These are phyloP conservation scores for Phrynosoma platyrhinos DNA, from an alignment of 2,113 vertebrate species.

Conservation along the genomic window DNA sequence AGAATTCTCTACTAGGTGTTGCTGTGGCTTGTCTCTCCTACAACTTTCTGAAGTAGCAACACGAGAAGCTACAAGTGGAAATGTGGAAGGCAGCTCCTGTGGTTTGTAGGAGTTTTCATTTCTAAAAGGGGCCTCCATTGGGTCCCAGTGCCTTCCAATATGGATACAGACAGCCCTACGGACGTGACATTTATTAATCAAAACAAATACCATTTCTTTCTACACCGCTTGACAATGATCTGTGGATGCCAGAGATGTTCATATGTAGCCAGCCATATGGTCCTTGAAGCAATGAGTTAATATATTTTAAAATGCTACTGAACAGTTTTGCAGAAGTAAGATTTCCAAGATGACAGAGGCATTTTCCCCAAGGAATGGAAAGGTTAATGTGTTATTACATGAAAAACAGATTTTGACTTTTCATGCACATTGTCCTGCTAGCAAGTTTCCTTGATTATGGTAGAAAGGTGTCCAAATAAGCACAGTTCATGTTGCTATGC, in stretches of 20 bases:
- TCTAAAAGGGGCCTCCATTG: not conserved
- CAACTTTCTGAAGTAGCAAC: too few species aligned
- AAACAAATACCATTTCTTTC: constrained; percentile 4
- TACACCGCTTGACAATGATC: not conserved
- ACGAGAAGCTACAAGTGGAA: too few species aligned
- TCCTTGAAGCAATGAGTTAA: not conserved
- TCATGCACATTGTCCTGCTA: not conserved
- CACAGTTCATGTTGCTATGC: not conserved
- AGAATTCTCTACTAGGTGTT: too few species aligned
- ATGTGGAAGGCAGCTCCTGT: too few species aligned
- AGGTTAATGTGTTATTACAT: not conserved
- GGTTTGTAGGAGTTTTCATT: too few species aligned
- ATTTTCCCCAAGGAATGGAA: not conserved
- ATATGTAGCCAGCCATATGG: not conserved
- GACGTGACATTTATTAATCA: not conserved
- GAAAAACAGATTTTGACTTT: not conserved
- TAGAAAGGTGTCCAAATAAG: not conserved
- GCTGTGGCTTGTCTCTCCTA: too few species aligned
- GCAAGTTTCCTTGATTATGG: not conserved
- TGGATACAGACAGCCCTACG: too few species aligned
- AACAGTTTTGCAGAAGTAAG: constrained; percentile 6
- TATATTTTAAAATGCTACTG: not conserved
- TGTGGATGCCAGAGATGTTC: not conserved
- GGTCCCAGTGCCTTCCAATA: too few species aligned
- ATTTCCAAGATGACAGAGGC: constrained; percentile 6